A percentile compares a stretch with the other conserved stretches of the same genome.
Conservation (phyloP, 2,888 invertebrate species). For the Pristionchus fissidentatus region DNA sequence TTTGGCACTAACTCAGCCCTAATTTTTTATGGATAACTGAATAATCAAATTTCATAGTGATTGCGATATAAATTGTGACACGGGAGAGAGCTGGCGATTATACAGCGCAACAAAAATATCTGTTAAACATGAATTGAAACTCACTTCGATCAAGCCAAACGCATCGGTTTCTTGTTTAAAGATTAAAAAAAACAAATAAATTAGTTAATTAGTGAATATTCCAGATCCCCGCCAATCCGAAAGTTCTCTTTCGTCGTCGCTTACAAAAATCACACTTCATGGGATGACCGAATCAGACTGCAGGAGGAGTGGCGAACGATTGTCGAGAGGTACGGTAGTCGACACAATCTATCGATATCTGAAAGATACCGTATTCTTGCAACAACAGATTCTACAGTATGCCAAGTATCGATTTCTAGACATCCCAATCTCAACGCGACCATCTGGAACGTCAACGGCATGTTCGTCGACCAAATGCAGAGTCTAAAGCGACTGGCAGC, state of each 20-base stretch:
- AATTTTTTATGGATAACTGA: too few species aligned
- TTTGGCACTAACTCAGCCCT: too few species aligned
- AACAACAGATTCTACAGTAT: not conserved
- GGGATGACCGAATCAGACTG: constrained; percentile 71
- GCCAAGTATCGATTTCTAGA: constrained; percentile 46
- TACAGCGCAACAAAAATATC: too few species aligned
- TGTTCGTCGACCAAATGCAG: constrained; percentile 75
- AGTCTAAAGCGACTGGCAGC: constrained; percentile 69
- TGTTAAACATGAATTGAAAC: too few species aligned
- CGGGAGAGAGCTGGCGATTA: too few species aligned
- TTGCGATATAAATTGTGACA: not conserved
- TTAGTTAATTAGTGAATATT: not conserved
- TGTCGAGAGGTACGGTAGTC: constrained; percentile 50
- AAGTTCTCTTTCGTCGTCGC: constrained; percentile 67
- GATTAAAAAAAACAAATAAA: not conserved
- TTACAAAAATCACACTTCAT: constrained; percentile 67
- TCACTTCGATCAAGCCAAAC: too few species aligned
- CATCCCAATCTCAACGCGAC: constrained; percentile 66
- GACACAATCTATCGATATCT: not conserved
- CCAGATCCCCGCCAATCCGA: constrained; percentile 61
- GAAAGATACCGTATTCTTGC: too few species aligned
- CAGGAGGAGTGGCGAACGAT: constrained; percentile 69
- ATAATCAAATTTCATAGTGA: too few species aligned
- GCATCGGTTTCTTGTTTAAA: not conserved
- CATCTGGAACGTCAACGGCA: constrained; percentile 73